These are phyloP conservation scores for Pogonognathellus flavescens DNA, from an alignment of 1,140 invertebrate genomes.

Conservation along the genomic window DNA sequence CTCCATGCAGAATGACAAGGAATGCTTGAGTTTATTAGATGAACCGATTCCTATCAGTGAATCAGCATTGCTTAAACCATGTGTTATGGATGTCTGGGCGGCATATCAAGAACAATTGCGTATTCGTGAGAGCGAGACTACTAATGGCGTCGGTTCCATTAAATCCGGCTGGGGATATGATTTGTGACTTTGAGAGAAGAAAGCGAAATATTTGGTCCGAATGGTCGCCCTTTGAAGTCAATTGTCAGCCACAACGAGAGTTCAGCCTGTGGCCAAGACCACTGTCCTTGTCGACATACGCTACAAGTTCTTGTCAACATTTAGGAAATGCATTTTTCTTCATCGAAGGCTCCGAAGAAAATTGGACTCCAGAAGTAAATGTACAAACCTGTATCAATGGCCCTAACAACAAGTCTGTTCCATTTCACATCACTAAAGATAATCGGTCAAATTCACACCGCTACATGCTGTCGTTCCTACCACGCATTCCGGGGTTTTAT, in stretches of 20 bases:
- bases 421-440: background rate
- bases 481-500: background rate
- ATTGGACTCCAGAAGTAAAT: background rate
- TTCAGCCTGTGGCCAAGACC: background rate
- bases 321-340: background rate
- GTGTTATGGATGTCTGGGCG: no score
- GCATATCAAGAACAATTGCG: no score
- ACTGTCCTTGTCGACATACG: background rate
- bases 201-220: no score
- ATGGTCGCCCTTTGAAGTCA: no score
- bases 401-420: background rate
- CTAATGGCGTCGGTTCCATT: background rate
- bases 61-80: no score
- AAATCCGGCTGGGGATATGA: background rate
- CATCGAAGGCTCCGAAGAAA: background rate
- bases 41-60: no score
- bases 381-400: background rate
- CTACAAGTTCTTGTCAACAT: background rate
- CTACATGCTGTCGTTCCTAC: background rate
- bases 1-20: no score
- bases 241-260: no score
- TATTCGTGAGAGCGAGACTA: background rate
- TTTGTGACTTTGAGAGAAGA: background rate
- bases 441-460: background rate
- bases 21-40: no score